Conservation (phyloP, 1,140 invertebrate species). For the Rhagoletis zephyria region DNA sequence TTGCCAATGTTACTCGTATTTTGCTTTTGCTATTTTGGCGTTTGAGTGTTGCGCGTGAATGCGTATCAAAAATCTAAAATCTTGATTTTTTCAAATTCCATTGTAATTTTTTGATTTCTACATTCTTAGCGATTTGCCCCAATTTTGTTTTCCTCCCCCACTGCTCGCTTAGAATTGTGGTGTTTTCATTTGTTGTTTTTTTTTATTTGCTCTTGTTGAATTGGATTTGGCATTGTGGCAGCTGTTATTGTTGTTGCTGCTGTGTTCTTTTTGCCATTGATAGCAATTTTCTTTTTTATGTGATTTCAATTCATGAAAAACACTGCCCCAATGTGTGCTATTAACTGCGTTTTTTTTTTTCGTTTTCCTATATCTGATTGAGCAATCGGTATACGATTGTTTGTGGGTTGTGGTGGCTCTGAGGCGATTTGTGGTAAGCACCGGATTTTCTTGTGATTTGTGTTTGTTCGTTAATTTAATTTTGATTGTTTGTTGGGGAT, state of each 20-base stretch:
- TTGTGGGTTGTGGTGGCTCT: not conserved
- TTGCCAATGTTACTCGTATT: not conserved
- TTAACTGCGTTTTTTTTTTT: not conserved
- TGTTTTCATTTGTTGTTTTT: conserved; percentile 14
- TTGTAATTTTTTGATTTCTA: conserved; percentile 47
- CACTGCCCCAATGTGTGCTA: not conserved
- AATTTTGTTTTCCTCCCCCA: not conserved
- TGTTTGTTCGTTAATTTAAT: conserved; percentile 48
- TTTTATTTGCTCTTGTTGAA: not conserved
- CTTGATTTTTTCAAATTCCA: conserved; percentile 46
- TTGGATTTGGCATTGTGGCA: not conserved
- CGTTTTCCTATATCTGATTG: not conserved
- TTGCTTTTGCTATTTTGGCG: not conserved
- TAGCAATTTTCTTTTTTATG: conserved; percentile 50
- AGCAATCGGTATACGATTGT: not conserved
- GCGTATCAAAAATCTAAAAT: conserved; percentile 48
- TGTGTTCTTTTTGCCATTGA: conserved; percentile 14
- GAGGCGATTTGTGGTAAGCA: conserved; percentile 24
- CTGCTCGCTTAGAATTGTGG: conserved; percentile 21
- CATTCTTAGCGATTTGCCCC: not conserved
- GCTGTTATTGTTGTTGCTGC: not conserved
- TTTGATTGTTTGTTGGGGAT: conserved; percentile 36
- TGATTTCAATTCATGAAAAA: not conserved
- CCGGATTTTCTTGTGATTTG: conserved; percentile 49
- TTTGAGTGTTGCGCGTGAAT: conserved; percentile 37